Conservation (phyloP, 2,797 vertebrate genomes). For the Schizopygopsis malacanthus region DNA sequence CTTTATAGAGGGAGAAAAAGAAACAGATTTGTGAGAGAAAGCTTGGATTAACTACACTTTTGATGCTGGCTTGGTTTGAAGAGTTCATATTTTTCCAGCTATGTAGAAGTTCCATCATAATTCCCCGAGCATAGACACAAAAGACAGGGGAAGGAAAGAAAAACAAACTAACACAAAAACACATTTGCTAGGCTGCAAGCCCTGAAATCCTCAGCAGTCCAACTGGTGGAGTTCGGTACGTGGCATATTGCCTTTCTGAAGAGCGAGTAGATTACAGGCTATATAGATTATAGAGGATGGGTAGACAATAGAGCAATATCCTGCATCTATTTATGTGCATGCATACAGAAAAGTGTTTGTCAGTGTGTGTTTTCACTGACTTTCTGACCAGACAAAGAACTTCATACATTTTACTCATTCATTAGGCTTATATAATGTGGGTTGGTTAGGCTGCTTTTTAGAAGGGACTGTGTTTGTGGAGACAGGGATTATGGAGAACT, state of each 20-base stretch:
- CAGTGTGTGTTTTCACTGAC: neutral
- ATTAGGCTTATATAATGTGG: neutral
- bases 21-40: conserved; percentile 47
- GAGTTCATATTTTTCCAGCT: conserved; percentile 58
- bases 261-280: conserved; percentile 73
- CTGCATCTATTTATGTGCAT: neutral
- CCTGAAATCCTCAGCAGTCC: conserved; percentile 34
- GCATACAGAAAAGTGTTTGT: neutral
- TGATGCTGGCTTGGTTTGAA: conserved; percentile 40
- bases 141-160: conserved; percentile 24
- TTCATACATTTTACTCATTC: neutral
- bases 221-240: conserved; percentile 20
- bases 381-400: neutral
- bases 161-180: neutral
- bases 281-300: conserved; percentile 30
- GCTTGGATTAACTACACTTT: conserved; percentile 49
- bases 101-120: conserved; percentile 54
- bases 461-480: conserved; percentile 9
- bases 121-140: conserved; percentile 48
- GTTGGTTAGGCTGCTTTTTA: conserved; percentile 30
- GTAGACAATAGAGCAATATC: conserved; percentile 12
- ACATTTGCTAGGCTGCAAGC: conserved; percentile 33
- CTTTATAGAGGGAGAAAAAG: conserved; percentile 47
- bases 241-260: conserved; percentile 17
- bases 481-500: conserved; percentile 34